Evolutionary conservation across 2,113 vertebrate genomes (phyloP).

Genomic region (Dipodomys spectabilis): DNA sequence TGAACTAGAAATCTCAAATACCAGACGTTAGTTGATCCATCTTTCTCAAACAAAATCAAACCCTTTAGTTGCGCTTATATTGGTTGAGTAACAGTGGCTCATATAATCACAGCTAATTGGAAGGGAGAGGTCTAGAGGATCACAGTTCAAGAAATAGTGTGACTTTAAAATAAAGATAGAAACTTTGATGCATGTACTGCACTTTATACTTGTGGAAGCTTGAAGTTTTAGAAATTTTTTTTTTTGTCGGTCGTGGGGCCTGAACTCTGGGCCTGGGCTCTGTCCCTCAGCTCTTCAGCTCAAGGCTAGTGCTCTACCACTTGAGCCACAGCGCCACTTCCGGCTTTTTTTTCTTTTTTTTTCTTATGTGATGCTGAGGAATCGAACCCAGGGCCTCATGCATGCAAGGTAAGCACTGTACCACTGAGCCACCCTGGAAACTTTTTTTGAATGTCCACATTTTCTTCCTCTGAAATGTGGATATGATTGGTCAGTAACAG

Average conservation of each 20-base stretch:
- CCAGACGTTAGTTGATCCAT: neutral
- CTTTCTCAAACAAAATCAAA: constrained; percentile 25
- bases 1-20: constrained; percentile 36
- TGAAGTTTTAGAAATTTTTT: neutral
- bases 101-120: too few species aligned
- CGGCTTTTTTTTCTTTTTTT: too few species aligned
- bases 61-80: neutral
- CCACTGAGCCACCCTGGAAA: too few species aligned
- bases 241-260: too few species aligned
- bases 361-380: too few species aligned
- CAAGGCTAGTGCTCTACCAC: too few species aligned
- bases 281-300: too few species aligned
- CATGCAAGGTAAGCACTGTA: too few species aligned
- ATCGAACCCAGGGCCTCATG: too few species aligned
- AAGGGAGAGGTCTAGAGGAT: too few species aligned
- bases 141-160: neutral
- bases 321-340: too few species aligned
- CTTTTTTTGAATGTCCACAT: neutral
- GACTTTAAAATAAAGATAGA: neutral
- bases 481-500: neutral
- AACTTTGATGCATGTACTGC: neutral
- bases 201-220: constrained; percentile 1
- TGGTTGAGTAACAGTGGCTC: neutral
- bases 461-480: neutral
- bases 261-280: too few species aligned